These are phyloP conservation scores for Archivesica marissinica DNA, from an alignment of 1,140 invertebrate genomes.

Conservation along the genomic window DNA sequence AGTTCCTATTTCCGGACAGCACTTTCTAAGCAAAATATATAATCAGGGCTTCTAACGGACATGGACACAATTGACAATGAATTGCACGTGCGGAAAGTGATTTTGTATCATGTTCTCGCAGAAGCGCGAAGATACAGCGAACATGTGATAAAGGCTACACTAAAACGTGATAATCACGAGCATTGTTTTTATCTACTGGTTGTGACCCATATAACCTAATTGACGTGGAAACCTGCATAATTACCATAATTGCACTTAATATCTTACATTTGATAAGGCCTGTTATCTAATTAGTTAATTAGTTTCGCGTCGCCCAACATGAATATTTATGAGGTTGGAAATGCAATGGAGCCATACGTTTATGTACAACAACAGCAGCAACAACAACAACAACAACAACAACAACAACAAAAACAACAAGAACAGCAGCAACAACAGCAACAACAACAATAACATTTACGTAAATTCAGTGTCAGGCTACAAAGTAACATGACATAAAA, in stretches of 20 bases:
- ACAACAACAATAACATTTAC: too few species aligned
- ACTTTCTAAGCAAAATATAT: too few species aligned
- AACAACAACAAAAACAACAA: too few species aligned
- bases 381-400: too few species aligned
- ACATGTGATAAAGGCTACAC: not conserved
- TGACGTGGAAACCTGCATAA: slow-evolving; percentile 44
- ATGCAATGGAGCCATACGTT: not conserved
- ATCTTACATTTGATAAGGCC: slow-evolving; percentile 42
- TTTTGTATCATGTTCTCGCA: not conserved
- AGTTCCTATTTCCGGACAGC: too few species aligned
- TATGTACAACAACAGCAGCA: too few species aligned
- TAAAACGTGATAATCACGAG: not conserved
- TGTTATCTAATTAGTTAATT: slow-evolving; percentile 55
- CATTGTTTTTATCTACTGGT: slow-evolving; percentile 27
- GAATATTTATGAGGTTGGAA: slow-evolving; percentile 43
- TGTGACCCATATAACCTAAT: slow-evolving; percentile 56
- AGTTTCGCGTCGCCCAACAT: slow-evolving; percentile 24
- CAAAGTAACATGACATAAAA: too few species aligned
- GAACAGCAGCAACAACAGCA: too few species aligned
- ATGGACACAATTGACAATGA: too few species aligned
- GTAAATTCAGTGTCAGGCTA: too few species aligned
- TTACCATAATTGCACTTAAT: slow-evolving; percentile 54
- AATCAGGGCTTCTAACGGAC: too few species aligned
- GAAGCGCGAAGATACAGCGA: not conserved
- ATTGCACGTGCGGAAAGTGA: slow-evolving; percentile 1